phyloP scores from a whole-genome alignment of 2,888 invertebrate genomes.

The Pollenia labialis region DNA sequence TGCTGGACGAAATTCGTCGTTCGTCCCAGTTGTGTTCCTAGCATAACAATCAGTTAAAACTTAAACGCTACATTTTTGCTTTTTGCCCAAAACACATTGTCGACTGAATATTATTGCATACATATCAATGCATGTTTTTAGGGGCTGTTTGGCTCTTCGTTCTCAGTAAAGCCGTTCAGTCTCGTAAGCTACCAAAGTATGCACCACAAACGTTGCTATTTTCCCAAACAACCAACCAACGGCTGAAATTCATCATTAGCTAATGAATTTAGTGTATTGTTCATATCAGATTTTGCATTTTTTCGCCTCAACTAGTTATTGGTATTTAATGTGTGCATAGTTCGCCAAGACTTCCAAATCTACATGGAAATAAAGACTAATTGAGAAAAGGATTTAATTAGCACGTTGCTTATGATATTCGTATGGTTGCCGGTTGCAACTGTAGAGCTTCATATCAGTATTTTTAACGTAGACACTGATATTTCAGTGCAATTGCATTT shows the following conservation, averaged over 20 bases:
- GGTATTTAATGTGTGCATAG: background rate
- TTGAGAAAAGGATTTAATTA: slow-evolving; percentile 64
- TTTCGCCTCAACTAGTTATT: background rate
- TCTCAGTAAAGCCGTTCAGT: background rate
- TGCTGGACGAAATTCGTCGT: no score
- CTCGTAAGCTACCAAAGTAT: background rate
- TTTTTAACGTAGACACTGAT: background rate
- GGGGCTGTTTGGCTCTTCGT: no score
- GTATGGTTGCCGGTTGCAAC: background rate
- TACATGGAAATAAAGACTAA: slow-evolving; percentile 33
- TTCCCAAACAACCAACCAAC: slow-evolving; percentile 13
- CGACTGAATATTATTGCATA: no score
- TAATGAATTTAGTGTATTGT: slow-evolving; percentile 38
- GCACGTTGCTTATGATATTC: slow-evolving; percentile 42
- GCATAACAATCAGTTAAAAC: no score
- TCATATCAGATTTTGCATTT: background rate
- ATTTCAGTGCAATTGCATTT: slow-evolving; percentile 6
- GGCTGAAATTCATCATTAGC: slow-evolving; percentile 22
- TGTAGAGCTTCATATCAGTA: background rate
- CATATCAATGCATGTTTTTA: no score
- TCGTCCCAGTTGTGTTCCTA: no score
- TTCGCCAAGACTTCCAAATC: background rate
- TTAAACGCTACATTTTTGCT: no score
- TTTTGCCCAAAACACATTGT: no score
- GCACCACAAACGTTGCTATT: background rate